These are phyloP conservation scores for Sipha maydis DNA, from an alignment of 2,888 invertebrate genomes.

Conservation along the genomic window DNA sequence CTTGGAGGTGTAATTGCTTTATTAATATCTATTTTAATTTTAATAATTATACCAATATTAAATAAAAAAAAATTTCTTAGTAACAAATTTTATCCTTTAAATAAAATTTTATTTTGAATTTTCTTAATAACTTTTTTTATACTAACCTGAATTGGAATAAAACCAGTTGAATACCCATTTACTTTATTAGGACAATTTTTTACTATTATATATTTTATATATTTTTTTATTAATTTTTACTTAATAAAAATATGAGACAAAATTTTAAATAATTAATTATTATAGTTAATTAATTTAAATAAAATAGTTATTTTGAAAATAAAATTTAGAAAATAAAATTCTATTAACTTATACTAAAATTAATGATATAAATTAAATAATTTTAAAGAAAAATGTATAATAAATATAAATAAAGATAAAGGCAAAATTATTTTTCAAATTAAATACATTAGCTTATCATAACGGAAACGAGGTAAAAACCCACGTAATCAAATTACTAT, in stretches of 20 bases:
- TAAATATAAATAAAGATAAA: conserved; percentile 1
- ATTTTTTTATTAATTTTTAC: conserved; percentile 72
- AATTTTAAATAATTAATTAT: conserved; percentile 62
- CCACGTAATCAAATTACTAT: no score
- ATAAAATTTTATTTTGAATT: conserved; percentile 70
- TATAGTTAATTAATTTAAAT: no score
- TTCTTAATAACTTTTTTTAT: no score
- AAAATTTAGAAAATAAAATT: conserved; percentile 10
- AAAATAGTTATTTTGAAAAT: conserved; percentile 45
- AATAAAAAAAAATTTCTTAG: conserved; percentile 69
- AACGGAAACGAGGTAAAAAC: conserved; percentile 27
- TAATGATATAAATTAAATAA: conserved; percentile 7
- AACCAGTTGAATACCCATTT: conserved; percentile 77
- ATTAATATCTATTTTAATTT: conserved; percentile 6
- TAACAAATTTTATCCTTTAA: conserved; percentile 72
- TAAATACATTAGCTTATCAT: conserved; percentile 34
- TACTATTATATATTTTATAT: conserved; percentile 72
- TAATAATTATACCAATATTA: conserved; percentile 3
- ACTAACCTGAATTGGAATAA: conserved; percentile 79
- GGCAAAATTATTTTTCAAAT: conserved; percentile 24
- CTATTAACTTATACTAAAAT: conserved; percentile 23
- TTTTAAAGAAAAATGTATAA: no score
- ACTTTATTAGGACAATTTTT: no score
- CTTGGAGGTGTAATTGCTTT: no score
- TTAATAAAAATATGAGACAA: conserved; percentile 72